phyloP scores from a whole-genome alignment of 2,797 vertebrate species.

The Coregonus ussuriensis region DNA sequence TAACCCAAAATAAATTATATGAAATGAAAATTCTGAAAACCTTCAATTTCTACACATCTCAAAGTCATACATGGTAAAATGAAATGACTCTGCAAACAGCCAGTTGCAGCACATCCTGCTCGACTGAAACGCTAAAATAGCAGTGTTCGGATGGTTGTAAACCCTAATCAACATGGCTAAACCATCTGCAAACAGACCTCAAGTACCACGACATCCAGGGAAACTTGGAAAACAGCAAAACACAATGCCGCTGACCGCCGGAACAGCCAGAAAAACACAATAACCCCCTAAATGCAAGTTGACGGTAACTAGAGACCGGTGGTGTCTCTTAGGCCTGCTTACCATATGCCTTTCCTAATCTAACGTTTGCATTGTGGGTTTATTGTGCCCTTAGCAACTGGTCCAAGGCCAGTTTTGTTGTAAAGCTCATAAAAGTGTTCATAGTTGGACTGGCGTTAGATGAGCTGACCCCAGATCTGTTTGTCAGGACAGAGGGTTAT shows the following conservation, averaged over 20 bases:
- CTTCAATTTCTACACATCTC: neutral
- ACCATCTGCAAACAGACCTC: slow-evolving; percentile 52
- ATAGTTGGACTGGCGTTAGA: neutral
- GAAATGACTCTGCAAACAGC: neutral
- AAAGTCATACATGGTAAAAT: slow-evolving; percentile 7
- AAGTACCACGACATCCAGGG: slow-evolving; percentile 34
- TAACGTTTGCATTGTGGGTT: too few relatives aligned
- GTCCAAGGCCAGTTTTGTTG: neutral
- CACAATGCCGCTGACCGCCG: slow-evolving; percentile 25
- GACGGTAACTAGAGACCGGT: slow-evolving; percentile 16
- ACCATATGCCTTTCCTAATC: neutral
- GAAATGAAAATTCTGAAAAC: neutral
- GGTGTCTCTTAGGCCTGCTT: too few relatives aligned
- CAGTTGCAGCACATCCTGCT: slow-evolving; percentile 6
- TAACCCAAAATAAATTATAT: neutral
- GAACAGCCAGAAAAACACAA: slow-evolving; percentile 14
- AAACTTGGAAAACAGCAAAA: slow-evolving; percentile 34
- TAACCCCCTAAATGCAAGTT: slow-evolving; percentile 1
- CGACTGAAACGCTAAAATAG: slow-evolving; percentile 27
- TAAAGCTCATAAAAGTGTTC: neutral
- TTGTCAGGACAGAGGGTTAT: neutral
- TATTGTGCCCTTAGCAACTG: neutral
- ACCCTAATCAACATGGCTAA: slow-evolving; percentile 45
- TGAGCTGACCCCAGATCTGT: neutral
- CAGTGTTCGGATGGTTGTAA: slow-evolving; percentile 23